A percentile compares a stretch with the other conserved stretches of the same genome.
phyloP scores from a whole-genome alignment of 2,113 vertebrate species.

The Chloropsis cyanopogon region DNA sequence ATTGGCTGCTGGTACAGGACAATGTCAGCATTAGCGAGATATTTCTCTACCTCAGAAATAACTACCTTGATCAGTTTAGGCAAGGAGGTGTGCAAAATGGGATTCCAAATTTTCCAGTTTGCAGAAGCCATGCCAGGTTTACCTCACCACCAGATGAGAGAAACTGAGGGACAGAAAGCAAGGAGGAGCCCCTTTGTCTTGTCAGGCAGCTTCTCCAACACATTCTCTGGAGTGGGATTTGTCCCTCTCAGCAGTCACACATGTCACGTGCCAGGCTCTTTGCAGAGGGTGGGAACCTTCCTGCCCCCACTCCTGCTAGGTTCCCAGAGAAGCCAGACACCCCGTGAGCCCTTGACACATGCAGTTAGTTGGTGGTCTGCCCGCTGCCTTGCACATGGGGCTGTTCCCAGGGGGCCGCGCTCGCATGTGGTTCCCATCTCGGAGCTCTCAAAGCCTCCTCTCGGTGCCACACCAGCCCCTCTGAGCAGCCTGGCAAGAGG shows the following conservation, averaged over 20 bases:
- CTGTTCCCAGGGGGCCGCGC: constrained; percentile 5
- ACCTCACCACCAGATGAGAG: background rate
- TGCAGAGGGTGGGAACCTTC: constrained; percentile 14
- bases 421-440: constrained; percentile 54
- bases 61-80: background rate
- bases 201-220: constrained; percentile 2
- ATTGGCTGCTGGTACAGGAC: accelerated
- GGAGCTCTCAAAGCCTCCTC: constrained; percentile 18
- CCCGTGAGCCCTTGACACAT: background rate
- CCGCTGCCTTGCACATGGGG: background rate
- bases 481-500: background rate
- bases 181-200: background rate
- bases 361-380: constrained; percentile 43
- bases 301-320: background rate
- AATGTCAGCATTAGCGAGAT: background rate
- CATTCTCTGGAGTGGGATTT: background rate
- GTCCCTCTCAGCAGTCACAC: background rate
- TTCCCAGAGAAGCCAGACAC: background rate
- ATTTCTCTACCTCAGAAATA: background rate
- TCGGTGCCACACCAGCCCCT: background rate
- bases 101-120: background rate
- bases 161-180: background rate
- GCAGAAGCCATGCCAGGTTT: background rate
- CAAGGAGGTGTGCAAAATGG: background rate
- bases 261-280: background rate